Percentiles rank a stretch among this genome's conserved stretches.
Conservation (phyloP, 2,113 vertebrate species). For the Campylorhamphus procurvoides region DNA sequence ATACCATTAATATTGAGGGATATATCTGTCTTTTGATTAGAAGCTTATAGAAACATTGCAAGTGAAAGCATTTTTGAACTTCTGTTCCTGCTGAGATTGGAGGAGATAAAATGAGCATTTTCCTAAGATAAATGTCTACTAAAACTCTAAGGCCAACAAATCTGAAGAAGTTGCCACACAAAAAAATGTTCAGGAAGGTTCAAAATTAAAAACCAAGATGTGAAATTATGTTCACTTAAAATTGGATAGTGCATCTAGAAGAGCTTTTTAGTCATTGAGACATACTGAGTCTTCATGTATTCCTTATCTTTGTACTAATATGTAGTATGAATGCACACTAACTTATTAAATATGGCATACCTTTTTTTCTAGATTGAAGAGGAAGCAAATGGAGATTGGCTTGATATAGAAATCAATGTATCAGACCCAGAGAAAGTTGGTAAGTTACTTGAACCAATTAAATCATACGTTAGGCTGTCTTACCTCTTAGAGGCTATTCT, state of each 20-base stretch:
- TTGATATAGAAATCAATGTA: constrained; percentile 89
- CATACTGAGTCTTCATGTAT: neutral
- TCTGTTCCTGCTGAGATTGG: neutral
- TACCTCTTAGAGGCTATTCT: too few relatives aligned
- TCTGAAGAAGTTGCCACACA: neutral
- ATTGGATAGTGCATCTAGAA: neutral
- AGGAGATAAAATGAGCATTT: neutral
- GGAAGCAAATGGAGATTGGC: constrained; percentile 81
- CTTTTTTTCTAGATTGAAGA: constrained; percentile 82
- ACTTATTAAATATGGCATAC: neutral
- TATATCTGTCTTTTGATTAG: neutral
- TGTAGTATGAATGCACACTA: neutral
- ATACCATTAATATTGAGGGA: neutral
- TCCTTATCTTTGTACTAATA: neutral
- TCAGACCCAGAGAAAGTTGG: constrained; percentile 96
- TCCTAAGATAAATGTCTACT: neutral
- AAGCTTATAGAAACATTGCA: neutral
- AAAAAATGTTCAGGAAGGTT: neutral
- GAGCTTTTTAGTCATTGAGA: neutral
- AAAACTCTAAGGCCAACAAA: neutral
- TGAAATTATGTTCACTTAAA: neutral
- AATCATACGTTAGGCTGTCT: neutral
- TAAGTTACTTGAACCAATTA: constrained; percentile 63
- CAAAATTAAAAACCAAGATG: neutral
- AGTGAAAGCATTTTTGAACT: neutral